A percentile compares a stretch with the other conserved stretches of the same genome.
Evolutionary conservation across 2,888 invertebrate genomes (phyloP).

Genomic region (Chirona hameri): DNA sequence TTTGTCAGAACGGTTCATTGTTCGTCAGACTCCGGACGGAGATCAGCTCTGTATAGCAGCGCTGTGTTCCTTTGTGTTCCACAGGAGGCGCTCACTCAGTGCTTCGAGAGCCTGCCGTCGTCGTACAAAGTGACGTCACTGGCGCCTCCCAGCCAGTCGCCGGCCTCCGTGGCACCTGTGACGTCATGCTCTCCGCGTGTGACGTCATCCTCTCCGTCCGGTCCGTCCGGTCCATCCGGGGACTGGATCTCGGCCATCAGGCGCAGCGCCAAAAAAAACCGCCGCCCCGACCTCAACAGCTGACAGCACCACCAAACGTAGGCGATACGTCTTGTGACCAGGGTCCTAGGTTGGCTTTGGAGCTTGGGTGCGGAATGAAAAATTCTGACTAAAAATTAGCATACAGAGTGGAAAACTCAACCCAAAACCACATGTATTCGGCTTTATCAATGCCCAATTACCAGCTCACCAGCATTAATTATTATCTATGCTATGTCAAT

Average conservation of each 20-base stretch:
- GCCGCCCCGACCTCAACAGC: not conserved
- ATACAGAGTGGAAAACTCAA: too few relatives aligned
- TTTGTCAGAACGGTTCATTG: too few relatives aligned
- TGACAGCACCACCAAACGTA: not conserved
- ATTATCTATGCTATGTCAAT: too few relatives aligned
- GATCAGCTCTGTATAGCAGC: too few relatives aligned
- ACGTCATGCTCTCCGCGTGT: not conserved
- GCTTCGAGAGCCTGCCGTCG: conserved; percentile 1
- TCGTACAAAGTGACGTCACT: not conserved
- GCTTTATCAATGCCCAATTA: too few relatives aligned
- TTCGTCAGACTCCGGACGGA: too few relatives aligned
- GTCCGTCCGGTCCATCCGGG: not conserved
- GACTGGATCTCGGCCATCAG: conserved; percentile 5
- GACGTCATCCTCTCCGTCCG: not conserved
- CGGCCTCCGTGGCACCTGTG: not conserved
- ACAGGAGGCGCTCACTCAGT: not conserved
- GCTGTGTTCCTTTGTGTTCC: not conserved
- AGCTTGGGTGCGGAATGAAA: too few relatives aligned
- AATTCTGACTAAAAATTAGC: too few relatives aligned
- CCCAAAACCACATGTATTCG: too few relatives aligned
- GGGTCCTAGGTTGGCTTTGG: too few relatives aligned
- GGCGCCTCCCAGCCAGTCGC: not conserved
- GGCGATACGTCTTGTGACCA: not conserved
- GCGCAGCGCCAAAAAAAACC: not conserved
- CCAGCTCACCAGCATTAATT: too few relatives aligned